Conservation (phyloP, 2,888 invertebrate genomes). For the Seladonia tumulorum region DNA sequence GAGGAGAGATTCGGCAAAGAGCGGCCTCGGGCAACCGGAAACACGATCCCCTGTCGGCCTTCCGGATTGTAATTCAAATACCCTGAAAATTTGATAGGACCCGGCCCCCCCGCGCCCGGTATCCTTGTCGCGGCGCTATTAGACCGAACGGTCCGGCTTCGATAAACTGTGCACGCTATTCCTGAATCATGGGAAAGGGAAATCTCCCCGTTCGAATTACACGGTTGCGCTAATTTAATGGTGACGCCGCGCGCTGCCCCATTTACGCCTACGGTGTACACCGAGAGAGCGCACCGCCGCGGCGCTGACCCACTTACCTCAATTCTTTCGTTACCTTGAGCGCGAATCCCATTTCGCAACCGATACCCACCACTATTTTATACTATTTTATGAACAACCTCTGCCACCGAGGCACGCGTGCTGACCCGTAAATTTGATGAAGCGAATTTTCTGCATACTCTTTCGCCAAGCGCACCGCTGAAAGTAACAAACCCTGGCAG, state of each 20-base stretch:
- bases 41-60: slow-evolving; percentile 9
- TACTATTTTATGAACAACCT: slow-evolving; percentile 21
- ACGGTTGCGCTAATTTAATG: slow-evolving; percentile 58
- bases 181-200: slow-evolving; percentile 37
- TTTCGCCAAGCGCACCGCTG: background rate
- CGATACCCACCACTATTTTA: slow-evolving; percentile 31
- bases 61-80: slow-evolving; percentile 20
- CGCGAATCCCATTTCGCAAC: slow-evolving; percentile 38
- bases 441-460: background rate
- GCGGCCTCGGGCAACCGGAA: background rate
- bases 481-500: background rate
- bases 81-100: slow-evolving; percentile 29
- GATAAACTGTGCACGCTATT: slow-evolving; percentile 25
- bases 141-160: background rate
- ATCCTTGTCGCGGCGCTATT: slow-evolving; percentile 8
- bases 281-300: slow-evolving; percentile 53
- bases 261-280: slow-evolving; percentile 64
- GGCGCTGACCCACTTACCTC: slow-evolving; percentile 67
- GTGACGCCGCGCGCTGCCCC: slow-evolving; percentile 43
- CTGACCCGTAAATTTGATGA: background rate
- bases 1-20: background rate
- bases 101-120: background rate
- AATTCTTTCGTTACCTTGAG: slow-evolving; percentile 63
- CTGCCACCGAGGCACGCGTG: no score
- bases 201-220: slow-evolving; percentile 41